These are phyloP conservation scores for Elymnias hypermnestra DNA, from an alignment of 1,140 invertebrate species.

Conservation along the genomic window DNA sequence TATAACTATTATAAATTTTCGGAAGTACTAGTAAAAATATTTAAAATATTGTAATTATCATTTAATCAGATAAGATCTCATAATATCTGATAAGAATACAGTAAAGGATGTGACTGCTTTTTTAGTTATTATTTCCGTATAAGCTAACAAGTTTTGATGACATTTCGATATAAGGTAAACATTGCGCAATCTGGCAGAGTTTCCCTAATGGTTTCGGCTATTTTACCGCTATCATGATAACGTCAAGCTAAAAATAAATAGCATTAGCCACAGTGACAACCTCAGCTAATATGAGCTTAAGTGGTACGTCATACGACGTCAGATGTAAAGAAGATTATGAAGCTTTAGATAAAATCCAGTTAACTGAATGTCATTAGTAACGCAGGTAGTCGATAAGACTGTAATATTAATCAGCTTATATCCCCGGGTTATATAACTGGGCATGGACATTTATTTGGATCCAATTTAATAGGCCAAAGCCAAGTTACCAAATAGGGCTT, in stretches of 20 bases:
- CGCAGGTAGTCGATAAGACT: neutral
- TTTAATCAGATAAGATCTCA: too few species aligned
- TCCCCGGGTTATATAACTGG: too few species aligned
- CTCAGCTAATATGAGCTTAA: constrained; percentile 47
- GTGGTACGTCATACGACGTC: constrained; percentile 39
- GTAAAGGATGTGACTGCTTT: too few species aligned
- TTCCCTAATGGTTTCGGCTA: constrained; percentile 52
- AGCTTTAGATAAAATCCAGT: constrained; percentile 26
- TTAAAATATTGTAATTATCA: too few species aligned
- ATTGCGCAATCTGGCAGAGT: constrained; percentile 25
- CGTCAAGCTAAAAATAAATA: constrained; percentile 58
- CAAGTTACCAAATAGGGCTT: too few species aligned
- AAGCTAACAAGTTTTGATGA: neutral
- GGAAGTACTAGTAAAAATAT: too few species aligned
- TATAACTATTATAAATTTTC: too few species aligned
- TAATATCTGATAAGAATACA: too few species aligned
- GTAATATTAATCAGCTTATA: too few species aligned
- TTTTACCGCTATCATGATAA: constrained; percentile 47
- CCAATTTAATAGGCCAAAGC: too few species aligned
- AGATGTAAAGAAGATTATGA: constrained; percentile 47
- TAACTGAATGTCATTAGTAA: constrained; percentile 9
- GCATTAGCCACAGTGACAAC: constrained; percentile 50
- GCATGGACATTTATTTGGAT: too few species aligned
- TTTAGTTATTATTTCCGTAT: too few species aligned
- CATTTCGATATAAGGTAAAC: neutral